These are phyloP conservation scores for Meiosimyza platycephala DNA, from an alignment of 2,888 invertebrate genomes.

Conservation along the genomic window DNA sequence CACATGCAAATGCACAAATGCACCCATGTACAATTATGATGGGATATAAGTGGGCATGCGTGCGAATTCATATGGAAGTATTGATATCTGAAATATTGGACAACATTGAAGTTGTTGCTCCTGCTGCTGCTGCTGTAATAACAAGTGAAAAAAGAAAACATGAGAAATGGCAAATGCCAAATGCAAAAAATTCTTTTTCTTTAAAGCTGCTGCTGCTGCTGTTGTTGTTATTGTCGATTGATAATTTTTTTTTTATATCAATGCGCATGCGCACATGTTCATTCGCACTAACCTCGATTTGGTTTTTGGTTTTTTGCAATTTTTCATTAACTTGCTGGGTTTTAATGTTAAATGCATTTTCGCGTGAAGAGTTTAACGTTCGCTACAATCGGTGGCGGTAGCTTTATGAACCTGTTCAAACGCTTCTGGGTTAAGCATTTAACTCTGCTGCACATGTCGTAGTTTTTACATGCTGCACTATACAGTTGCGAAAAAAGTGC, in stretches of 20 bases:
- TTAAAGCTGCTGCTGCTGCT: slow-evolving; percentile 39
- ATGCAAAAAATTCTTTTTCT: slow-evolving; percentile 42
- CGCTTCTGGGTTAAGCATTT: slow-evolving; percentile 17
- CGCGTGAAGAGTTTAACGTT: not conserved
- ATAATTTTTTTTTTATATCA: slow-evolving; percentile 16
- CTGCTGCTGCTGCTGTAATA: not conserved
- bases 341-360: slow-evolving; percentile 4
- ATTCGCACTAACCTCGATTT: too few relatives aligned
- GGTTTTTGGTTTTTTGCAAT: slow-evolving; percentile 1
- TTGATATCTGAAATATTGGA: not conserved
- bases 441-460: not conserved
- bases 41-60: too few relatives aligned
- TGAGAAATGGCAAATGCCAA: slow-evolving; percentile 28
- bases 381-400: not conserved
- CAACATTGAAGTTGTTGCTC: not conserved
- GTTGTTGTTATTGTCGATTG: slow-evolving; percentile 41
- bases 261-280: too few relatives aligned
- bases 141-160: too few relatives aligned
- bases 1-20: too few relatives aligned
- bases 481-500: too few relatives aligned
- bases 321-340: not conserved
- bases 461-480: too few relatives aligned
- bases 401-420: not conserved
- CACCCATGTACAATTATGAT: too few relatives aligned
- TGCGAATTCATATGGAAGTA: too few relatives aligned